Base-by-base conservation (phyloP, 2,888 invertebrate genomes). In the Corbicula japonica region DNA sequence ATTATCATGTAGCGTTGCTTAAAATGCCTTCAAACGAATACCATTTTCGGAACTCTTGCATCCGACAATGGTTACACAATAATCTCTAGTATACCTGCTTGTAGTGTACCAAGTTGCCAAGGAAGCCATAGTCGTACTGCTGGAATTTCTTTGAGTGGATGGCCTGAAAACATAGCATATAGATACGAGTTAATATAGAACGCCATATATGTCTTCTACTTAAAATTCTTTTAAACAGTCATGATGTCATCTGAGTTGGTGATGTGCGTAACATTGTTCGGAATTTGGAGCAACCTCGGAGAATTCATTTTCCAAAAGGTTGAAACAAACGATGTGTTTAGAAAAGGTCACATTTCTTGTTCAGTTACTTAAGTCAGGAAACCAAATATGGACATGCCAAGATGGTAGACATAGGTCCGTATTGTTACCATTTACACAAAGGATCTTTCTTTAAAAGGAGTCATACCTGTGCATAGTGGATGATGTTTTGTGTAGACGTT, bases 181-280 rank as follows among this genome's bases (percentile, higher is more conserved):
- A 60, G 2, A 41, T 32, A 41, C 41, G 10, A 18, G 48, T 6
- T 5, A 18, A 48, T 48, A 48, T n/a, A 48, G 6, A 12, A 48
- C 48, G 48, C 48, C 5, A 18, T 18, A 48, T 48, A 48, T 6
- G 21, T 18, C 48, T n/a, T 12, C 15, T 48, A 48, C 15, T n/a
- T 6, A n/a, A n/a, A 21, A 48, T 48, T 48, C 5, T 15, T 28
- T 28, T 4, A 28, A 52, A 28, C 28, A 61, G 2, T 12, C n/a
- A 30, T 10, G 18, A 26, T 1, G 3, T 89, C 88, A 87, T 93
- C n/a, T n/a, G n/a, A n/a, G n/a, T n/a, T n/a, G n/a, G n/a, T 97
- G 96, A 86, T 95, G 97, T 90, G 95, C 95, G 86, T 95, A 95
- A 87, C 96, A 96, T 71, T 94, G 94, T 26, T 86, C 83, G 8